Evolutionary conservation across 2,113 vertebrate genomes (phyloP).

Genomic region (Siniperca knerii): DNA sequence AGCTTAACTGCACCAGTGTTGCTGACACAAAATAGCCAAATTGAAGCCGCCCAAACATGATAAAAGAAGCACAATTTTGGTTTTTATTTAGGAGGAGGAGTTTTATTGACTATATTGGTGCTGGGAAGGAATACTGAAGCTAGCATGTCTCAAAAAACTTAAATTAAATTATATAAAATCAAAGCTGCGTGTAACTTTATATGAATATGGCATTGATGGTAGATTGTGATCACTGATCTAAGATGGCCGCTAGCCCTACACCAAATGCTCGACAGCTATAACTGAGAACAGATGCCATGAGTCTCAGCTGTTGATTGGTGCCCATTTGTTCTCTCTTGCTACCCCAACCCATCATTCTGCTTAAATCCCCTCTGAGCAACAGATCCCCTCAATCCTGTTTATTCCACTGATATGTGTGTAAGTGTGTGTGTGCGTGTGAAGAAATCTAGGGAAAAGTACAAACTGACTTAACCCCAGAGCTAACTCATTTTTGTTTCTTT

Average conservation of each 20-base stretch:
- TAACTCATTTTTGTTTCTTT: slow-evolving; percentile 6
- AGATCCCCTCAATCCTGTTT: slow-evolving; percentile 75
- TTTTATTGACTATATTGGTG: background rate
- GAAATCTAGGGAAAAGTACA: slow-evolving; percentile 47
- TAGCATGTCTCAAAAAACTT: background rate
- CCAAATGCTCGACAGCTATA: slow-evolving; percentile 44
- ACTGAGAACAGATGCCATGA: slow-evolving; percentile 71
- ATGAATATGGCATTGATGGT: background rate
- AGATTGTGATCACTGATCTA: slow-evolving; percentile 39
- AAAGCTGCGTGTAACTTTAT: background rate
- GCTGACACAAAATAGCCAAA: background rate
- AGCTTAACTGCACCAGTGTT: background rate
- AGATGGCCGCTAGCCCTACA: slow-evolving; percentile 45
- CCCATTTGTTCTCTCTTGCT: slow-evolving; percentile 53
- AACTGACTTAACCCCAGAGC: slow-evolving; percentile 25
- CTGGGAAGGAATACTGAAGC: background rate
- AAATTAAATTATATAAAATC: too few relatives aligned
- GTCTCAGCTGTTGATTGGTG: slow-evolving; percentile 76
- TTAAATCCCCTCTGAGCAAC: slow-evolving; percentile 75
- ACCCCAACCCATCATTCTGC: slow-evolving; percentile 51
- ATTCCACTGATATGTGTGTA: slow-evolving; percentile 43
- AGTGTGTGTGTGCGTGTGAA: background rate
- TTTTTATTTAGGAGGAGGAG: too few relatives aligned
- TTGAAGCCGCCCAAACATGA: too few relatives aligned
- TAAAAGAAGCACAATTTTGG: too few relatives aligned